A percentile compares a stretch with the other conserved stretches of the same genome.
phyloP scores from a whole-genome alignment of 2,113 vertebrate species.

The Blennius ocellaris region DNA sequence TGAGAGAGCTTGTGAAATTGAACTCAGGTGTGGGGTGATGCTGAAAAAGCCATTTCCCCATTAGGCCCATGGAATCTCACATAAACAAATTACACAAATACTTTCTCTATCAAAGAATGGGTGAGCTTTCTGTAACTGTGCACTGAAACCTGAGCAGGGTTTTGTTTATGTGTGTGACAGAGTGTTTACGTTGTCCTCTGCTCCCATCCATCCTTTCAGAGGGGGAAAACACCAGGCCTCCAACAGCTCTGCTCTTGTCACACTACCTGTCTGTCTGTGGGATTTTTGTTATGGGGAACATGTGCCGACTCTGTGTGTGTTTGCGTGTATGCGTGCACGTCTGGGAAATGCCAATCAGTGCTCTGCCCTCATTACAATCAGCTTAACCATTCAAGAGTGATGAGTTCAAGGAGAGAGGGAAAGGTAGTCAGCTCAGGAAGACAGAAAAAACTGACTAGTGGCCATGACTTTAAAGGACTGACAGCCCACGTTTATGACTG shows the following conservation, averaged over 20 bases:
- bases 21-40: conserved; percentile 77
- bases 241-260: conserved; percentile 69
- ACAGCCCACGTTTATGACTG: conserved; percentile 28
- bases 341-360: conserved; percentile 44
- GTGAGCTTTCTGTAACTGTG: conserved; percentile 56
- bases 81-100: conserved; percentile 83
- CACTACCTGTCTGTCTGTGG: conserved; percentile 70
- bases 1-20: conserved; percentile 76
- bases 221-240: conserved; percentile 55
- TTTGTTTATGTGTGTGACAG: conserved; percentile 79
- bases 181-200: conserved; percentile 80
- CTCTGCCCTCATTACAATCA: conserved; percentile 50
- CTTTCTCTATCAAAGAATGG: conserved; percentile 74
- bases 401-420: conserved; percentile 48
- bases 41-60: conserved; percentile 75
- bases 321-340: conserved; percentile 18
- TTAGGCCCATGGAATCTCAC: conserved; percentile 72
- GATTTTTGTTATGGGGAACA: conserved; percentile 72
- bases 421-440: conserved; percentile 18
- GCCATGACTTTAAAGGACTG: conserved; percentile 11
- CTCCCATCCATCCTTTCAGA: conserved; percentile 71
- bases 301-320: conserved; percentile 46
- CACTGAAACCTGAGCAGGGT: conserved; percentile 71
- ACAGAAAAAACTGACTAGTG: conserved; percentile 20
- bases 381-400: conserved; percentile 45